Conservation (phyloP, 2,888 invertebrate genomes). For the Vanessa cardui region DNA sequence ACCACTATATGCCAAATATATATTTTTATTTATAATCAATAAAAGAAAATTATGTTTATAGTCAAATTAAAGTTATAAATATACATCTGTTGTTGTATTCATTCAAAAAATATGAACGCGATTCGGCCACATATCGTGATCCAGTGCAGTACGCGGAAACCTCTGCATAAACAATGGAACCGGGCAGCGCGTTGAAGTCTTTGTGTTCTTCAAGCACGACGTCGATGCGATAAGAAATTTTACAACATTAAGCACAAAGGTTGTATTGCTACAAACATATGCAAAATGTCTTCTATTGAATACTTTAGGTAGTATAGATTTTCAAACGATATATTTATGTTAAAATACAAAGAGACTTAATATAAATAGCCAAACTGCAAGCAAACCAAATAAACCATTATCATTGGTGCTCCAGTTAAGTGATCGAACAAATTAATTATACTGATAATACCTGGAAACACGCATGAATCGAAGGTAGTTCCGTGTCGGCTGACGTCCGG, state of each 20-base stretch:
- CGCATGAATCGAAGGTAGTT: slow-evolving; percentile 75
- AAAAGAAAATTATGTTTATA: no score
- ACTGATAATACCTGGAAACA: slow-evolving; percentile 68
- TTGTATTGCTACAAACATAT: neutral
- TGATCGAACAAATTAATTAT: slow-evolving; percentile 41
- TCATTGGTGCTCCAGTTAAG: slow-evolving; percentile 42
- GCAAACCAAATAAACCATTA: slow-evolving; percentile 12
- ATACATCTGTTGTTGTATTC: no score
- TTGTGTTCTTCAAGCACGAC: slow-evolving; percentile 15
- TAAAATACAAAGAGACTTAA: neutral
- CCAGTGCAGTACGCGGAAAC: neutral
- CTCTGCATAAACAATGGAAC: neutral
- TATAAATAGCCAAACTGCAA: no score
- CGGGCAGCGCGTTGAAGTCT: slow-evolving; percentile 35
- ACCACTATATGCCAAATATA: no score
- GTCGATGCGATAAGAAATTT: neutral
- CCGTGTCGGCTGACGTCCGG: slow-evolving; percentile 79
- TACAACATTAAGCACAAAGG: neutral
- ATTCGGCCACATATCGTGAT: neutral
- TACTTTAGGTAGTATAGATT: neutral
- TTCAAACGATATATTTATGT: neutral
- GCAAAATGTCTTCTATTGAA: neutral
- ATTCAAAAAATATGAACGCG: neutral
- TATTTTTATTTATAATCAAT: no score
- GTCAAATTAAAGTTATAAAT: no score